phyloP scores from a whole-genome alignment of 2,888 invertebrate genomes.

The Cheilosia vernalis region DNA sequence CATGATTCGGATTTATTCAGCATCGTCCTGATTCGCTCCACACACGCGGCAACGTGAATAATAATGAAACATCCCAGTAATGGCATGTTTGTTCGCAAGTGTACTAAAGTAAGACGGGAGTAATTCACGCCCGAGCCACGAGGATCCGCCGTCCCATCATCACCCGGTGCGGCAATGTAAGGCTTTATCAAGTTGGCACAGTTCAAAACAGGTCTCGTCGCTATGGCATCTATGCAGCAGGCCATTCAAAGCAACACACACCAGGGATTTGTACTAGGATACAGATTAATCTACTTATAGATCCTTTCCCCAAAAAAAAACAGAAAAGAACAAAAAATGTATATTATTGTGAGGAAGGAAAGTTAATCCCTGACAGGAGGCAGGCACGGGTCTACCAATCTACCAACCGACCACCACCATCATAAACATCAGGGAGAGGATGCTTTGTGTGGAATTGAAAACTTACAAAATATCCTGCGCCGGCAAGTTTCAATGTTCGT shows the following conservation, averaged over 20 bases:
- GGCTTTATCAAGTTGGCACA: conserved; percentile 60
- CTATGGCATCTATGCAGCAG: conserved; percentile 1
- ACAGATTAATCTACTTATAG: conserved; percentile 65
- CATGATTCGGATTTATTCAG: conserved; percentile 33
- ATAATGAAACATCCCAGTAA: conserved; percentile 51
- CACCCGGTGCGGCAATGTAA: conserved; percentile 11
- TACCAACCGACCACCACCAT: no score
- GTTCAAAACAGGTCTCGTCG: conserved; percentile 25
- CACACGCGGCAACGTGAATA: conserved; percentile 54
- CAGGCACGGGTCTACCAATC: not conserved
- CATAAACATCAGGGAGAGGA: not conserved
- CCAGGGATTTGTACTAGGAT: conserved; percentile 48
- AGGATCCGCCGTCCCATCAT: no score
- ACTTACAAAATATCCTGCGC: conserved; percentile 45
- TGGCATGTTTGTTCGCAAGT: conserved; percentile 7
- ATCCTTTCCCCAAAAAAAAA: not conserved
- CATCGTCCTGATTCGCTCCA: conserved; percentile 10
- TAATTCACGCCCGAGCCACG: not conserved
- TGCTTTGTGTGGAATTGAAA: conserved; percentile 28
- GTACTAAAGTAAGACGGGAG: conserved; percentile 20
- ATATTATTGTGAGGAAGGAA: conserved; percentile 36
- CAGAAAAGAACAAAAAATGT: not conserved
- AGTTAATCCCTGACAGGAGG: conserved; percentile 29
- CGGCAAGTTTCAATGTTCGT: conserved; percentile 34
- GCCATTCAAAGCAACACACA: conserved; percentile 28